phyloP scores from a whole-genome alignment of 1,140 invertebrate genomes.

The Lepeophtheirus salmonis region DNA sequence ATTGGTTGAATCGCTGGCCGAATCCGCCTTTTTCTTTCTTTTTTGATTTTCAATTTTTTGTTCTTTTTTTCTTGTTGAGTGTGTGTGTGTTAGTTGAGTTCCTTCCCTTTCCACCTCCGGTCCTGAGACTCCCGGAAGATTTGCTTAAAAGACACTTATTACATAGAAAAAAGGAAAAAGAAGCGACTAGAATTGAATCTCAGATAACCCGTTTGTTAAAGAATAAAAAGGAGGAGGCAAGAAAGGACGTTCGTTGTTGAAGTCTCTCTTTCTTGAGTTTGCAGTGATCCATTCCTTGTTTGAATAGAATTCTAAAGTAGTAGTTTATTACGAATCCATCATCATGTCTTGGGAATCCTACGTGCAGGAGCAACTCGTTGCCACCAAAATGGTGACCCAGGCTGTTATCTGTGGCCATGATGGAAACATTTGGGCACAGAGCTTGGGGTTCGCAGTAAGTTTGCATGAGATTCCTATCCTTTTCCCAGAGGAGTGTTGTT shows the following conservation, averaged over 20 bases:
- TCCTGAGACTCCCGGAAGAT: neutral
- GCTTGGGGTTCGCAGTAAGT: slow-evolving; percentile 69
- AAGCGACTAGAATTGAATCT: too few species aligned
- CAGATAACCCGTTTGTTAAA: too few species aligned
- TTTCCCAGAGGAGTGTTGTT: slow-evolving; percentile 6
- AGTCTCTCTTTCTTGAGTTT: too few species aligned
- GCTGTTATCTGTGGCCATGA: slow-evolving; percentile 83
- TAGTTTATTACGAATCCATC: too few species aligned
- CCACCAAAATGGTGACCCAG: slow-evolving; percentile 73
- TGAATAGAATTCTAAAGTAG: too few species aligned
- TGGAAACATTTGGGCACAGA: slow-evolving; percentile 84
- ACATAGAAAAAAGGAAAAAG: too few species aligned
- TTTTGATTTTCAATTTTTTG: neutral
- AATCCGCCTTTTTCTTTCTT: neutral
- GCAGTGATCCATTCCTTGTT: too few species aligned
- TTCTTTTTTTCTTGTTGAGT: neutral
- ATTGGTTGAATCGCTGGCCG: neutral
- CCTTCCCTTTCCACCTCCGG: neutral
- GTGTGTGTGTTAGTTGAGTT: neutral
- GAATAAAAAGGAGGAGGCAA: too few species aligned
- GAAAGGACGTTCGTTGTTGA: too few species aligned
- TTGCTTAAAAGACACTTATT: too few species aligned
- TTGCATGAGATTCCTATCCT: neutral
- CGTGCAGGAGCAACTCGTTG: slow-evolving; percentile 86
- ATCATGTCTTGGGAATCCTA: slow-evolving; percentile 95